Evolutionary conservation across 2,797 vertebrate genomes (phyloP).

Genomic region (Hozukius guyotensis): DNA sequence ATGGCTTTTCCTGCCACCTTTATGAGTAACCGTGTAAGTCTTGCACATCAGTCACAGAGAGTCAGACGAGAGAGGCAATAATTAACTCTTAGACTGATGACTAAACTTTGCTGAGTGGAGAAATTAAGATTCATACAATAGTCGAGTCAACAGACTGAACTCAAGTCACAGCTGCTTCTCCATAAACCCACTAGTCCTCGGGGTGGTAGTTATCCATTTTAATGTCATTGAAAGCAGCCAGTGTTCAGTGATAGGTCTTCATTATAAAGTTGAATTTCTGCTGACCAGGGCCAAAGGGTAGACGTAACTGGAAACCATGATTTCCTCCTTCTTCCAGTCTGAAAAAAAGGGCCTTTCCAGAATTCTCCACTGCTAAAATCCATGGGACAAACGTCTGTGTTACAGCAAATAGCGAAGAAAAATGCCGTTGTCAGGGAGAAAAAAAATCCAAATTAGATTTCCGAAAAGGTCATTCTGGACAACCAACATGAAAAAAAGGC

Average conservation of each 20-base stretch:
- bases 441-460: slow-evolving; percentile 83
- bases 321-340: slow-evolving; percentile 47
- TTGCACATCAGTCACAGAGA: slow-evolving; percentile 65
- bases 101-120: slow-evolving; percentile 54
- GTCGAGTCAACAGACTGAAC: slow-evolving; percentile 52
- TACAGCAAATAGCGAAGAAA: slow-evolving; percentile 65
- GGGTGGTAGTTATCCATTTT: slow-evolving; percentile 62
- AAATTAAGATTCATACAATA: slow-evolving; percentile 60
- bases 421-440: slow-evolving; percentile 65
- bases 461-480: slow-evolving; percentile 83
- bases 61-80: slow-evolving; percentile 49
- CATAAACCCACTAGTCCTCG: slow-evolving; percentile 49
- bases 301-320: slow-evolving; percentile 45
- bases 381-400: slow-evolving; percentile 71
- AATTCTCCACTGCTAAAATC: slow-evolving; percentile 68
- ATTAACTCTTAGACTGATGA: slow-evolving; percentile 62
- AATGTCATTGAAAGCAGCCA: slow-evolving; percentile 62
- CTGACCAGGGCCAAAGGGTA: slow-evolving; percentile 31
- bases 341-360: slow-evolving; percentile 48
- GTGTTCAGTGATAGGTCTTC: slow-evolving; percentile 61
- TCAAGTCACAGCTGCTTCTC: slow-evolving; percentile 58
- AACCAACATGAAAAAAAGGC: slow-evolving; percentile 71
- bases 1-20: slow-evolving; percentile 51
- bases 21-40: slow-evolving; percentile 49
- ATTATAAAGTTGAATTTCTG: slow-evolving; percentile 55